phyloP scores from a whole-genome alignment of 2,797 vertebrate species.

The Xiphophorus birchmanni region DNA sequence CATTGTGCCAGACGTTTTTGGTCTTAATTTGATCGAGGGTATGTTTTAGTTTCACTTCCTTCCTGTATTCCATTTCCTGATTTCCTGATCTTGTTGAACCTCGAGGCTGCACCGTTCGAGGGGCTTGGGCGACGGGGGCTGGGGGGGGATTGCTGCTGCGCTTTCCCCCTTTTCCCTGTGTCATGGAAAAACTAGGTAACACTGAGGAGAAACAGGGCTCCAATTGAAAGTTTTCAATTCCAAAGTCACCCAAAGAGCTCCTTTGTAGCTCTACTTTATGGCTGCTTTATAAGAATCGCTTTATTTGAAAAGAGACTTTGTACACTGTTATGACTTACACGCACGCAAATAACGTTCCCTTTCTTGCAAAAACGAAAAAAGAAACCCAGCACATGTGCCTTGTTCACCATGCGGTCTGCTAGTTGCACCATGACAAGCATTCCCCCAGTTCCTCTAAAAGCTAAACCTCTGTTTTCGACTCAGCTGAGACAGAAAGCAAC shows the following conservation, averaged over 20 bases:
- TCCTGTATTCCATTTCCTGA: conserved; percentile 83
- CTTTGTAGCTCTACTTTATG: background rate
- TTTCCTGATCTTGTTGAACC: conserved; percentile 68
- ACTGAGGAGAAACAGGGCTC: conserved; percentile 5
- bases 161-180: conserved; percentile 23
- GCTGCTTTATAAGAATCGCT: background rate
- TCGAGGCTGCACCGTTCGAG: conserved; percentile 30
- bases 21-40: conserved; percentile 55
- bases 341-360: background rate
- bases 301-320: background rate
- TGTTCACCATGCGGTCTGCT: conserved; percentile 13
- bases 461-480: conserved; percentile 37
- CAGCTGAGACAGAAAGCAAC: conserved; percentile 26
- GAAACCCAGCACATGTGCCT: conserved; percentile 3
- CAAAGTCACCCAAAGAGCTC: background rate
- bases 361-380: background rate
- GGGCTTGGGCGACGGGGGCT: background rate
- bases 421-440: conserved; percentile 32
- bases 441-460: conserved; percentile 37
- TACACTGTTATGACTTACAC: background rate
- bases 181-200: conserved; percentile 25
- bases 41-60: conserved; percentile 82
- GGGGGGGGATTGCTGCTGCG: background rate
- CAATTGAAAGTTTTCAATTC: background rate
- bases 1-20: conserved; percentile 48